Evolutionary conservation across 2,113 vertebrate species (phyloP).

Genomic region (Misgurnus mizolepis): DNA sequence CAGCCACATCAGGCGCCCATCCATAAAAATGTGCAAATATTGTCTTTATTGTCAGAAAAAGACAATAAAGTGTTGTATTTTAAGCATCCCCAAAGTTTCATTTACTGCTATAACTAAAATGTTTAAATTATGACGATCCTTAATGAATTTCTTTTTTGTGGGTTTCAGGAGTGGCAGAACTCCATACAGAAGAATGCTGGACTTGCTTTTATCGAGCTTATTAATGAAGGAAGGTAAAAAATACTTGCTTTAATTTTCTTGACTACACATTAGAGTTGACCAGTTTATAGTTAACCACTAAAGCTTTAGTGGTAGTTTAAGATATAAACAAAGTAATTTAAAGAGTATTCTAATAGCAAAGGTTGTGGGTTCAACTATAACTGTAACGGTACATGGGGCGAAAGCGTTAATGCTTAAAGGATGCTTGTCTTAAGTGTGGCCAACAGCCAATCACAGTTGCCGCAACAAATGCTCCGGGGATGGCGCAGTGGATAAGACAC

Average conservation of each 20-base stretch:
- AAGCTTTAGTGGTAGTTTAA: too few relatives aligned
- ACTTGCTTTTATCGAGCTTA: constrained; percentile 98
- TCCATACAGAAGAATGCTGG: constrained; percentile 99
- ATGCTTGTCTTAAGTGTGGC: too few relatives aligned
- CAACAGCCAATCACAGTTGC: too few relatives aligned
- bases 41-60: background rate
- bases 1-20: constrained; percentile 1
- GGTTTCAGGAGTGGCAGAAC: constrained; percentile 96
- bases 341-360: too few relatives aligned
- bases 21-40: background rate
- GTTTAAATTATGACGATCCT: background rate
- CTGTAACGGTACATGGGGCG: too few relatives aligned
- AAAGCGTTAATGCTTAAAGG: too few relatives aligned
- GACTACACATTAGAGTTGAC: too few relatives aligned
- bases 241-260: background rate
- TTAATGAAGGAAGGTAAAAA: constrained; percentile 96
- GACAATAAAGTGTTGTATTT: background rate
- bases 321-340: too few relatives aligned
- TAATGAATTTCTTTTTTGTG: constrained; percentile 39
- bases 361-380: too few relatives aligned
- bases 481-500: too few relatives aligned
- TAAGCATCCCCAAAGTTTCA: background rate
- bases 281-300: too few relatives aligned
- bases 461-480: too few relatives aligned
- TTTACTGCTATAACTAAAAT: background rate